Conservation (phyloP, 2,113 vertebrate genomes). For the Apeltes quadracus region DNA sequence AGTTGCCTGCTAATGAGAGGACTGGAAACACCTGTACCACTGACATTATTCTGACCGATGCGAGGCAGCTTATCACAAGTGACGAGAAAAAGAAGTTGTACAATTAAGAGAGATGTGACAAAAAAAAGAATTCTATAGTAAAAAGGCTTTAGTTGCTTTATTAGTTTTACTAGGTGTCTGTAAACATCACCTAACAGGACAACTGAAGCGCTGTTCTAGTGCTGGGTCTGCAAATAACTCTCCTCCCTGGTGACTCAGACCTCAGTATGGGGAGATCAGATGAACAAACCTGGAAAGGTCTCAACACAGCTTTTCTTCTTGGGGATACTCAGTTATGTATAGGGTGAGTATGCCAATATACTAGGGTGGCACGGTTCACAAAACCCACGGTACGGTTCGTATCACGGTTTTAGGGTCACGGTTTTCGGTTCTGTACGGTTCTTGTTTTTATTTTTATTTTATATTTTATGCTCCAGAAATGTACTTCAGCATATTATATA, state of each 20-base stretch:
- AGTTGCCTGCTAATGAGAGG: constrained; percentile 41
- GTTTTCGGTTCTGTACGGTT: too few species aligned
- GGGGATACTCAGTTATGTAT: background rate
- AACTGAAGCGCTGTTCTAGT: background rate
- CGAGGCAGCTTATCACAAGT: constrained; percentile 24
- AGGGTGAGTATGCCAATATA: background rate
- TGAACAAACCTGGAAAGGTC: background rate
- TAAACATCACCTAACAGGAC: background rate
- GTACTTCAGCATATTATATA: too few species aligned
- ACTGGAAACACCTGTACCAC: constrained; percentile 53
- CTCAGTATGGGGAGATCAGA: background rate
- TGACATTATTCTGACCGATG: constrained; percentile 36
- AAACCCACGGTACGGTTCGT: too few species aligned
- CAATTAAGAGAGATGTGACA: constrained; percentile 4
- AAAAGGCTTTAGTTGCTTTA: background rate
- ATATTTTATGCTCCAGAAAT: too few species aligned
- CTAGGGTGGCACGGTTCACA: too few species aligned
- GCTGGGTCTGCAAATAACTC: background rate
- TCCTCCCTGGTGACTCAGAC: background rate
- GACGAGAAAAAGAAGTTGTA: constrained; percentile 5
- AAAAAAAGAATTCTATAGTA: constrained; percentile 16
- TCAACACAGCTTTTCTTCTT: background rate
- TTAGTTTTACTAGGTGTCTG: background rate
- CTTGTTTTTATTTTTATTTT: too few species aligned
- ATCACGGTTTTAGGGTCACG: too few species aligned